Evolutionary conservation across 1,140 invertebrate species (phyloP), one percentile per base, ranked within the genome.

Genomic region (Apis laboriosa): DNA sequence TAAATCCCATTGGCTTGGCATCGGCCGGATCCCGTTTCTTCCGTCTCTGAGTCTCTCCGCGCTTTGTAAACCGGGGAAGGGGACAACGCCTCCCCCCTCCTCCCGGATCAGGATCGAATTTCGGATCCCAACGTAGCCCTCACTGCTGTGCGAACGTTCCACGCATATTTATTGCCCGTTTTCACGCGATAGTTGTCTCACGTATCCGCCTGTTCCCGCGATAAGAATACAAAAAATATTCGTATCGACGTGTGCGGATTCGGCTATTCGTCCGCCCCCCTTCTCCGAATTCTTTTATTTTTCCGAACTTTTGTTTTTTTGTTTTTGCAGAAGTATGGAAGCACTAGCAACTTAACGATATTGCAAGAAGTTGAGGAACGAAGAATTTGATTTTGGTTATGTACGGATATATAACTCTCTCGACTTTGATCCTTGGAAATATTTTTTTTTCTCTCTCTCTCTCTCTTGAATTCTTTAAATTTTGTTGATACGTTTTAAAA

Each of bases 11-110:
- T 43, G 64, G 9, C 63, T 7, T 43, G 34, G 43, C 24, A 56
- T 56, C 53, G 34, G 34, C 64, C 55, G 74, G 68, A 82, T 77
- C 67, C 77, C 74, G 34, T 82, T 82, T 77, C 63, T 77, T 68
- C 49, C 63, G 34, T 55, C 55, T 13, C 49, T 49, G 5, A 24
- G 56, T 43, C 4, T 43, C 34, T 8, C 4, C 34, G 12, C 53
- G 9, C 61, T 53, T 49, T 24, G 34, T 51, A 28, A 49, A 49
- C 72, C n/a, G 21, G 51, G 28, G 49, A 43, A 51, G n/a, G 13
- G 49, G 58, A 1, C 21, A 66, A 55, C 53, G 34, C 2, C 34
- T 0, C 34, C 34, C 34, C 3, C 34, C 3, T 34, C 34, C 34
- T 34, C 24, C 58, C 51, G 55, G 24, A 76, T 58, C 21, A 21